Base-by-base conservation (phyloP, 2,888 invertebrate species). In the Stratiomys singularior region DNA sequence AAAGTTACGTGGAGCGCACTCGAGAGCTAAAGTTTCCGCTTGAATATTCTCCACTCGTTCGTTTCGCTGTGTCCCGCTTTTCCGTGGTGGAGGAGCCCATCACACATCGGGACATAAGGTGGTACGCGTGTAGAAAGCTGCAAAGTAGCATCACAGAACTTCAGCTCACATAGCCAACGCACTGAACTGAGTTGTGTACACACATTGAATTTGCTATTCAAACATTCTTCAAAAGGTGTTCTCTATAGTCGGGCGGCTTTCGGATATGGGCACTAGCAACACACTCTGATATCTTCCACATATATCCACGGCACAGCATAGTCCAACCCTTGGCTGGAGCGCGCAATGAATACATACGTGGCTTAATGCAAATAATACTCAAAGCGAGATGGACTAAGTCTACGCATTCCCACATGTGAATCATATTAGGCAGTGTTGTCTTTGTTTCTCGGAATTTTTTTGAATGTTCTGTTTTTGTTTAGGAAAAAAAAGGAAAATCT, bases 191-290 rank as follows among this genome's bases (percentile, higher is more conserved):
- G 30, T 21, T 37, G 37, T 15, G 30, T 64, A 64, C 64, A 64
- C 64, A 27, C 25, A 69, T 25, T 25, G 69, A 69, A 69, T 69
- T 69, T 69, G 52, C 28, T 69, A 47, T 47, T 69, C 69, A 69
- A 69, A 69, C 47, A 47, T 47, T 69, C 28, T 69, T 47, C 13
- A 64, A 64, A 64, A 69, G 69, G 69, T 69, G 13, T 47, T 69
- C n/a, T n/a, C 46, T 5, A 46, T 18, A 37, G 67, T 23, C 69
- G 46, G n/a, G 64, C 69, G 52, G 46, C 46, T 13, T 64, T 69
- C 47, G 23, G 69, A 69, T 46, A 37, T 69, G 69, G 47, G 30
- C 67, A 60, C 60, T 23, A 60, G 23, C 60, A 60, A 25, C 23
- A 28, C 30, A 25, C 64, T 15, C 28, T 64, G 21, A 23, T 30